phyloP scores from a whole-genome alignment of 2,797 vertebrate genomes.

The Chelon labrosus region DNA sequence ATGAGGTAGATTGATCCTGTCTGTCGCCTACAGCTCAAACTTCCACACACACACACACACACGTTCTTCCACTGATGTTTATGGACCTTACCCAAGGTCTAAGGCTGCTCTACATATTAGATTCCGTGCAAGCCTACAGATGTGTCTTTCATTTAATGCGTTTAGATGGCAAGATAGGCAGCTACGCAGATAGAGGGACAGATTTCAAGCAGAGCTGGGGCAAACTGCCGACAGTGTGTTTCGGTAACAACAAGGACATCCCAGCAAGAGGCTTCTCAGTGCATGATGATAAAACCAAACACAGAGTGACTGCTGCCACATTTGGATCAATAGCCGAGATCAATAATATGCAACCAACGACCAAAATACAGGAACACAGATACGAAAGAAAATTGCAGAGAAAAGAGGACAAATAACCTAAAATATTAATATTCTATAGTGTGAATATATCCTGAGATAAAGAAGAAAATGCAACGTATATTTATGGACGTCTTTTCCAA shows the following conservation, averaged over 20 bases:
- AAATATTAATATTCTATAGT: constrained; percentile 13
- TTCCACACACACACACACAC: not conserved
- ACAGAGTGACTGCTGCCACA: constrained; percentile 24
- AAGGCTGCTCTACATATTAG: not conserved
- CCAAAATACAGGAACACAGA: constrained; percentile 16
- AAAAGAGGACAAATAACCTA: constrained; percentile 42
- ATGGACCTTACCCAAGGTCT: constrained; percentile 29
- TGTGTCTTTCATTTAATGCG: constrained; percentile 21
- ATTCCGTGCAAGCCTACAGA: constrained; percentile 14
- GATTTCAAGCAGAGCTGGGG: constrained; percentile 17
- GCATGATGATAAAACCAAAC: constrained; percentile 27
- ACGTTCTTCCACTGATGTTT: constrained; percentile 14
- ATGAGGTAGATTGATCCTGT: constrained; percentile 53
- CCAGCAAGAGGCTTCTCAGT: constrained; percentile 23
- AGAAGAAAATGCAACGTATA: constrained; percentile 68
- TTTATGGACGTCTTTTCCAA: constrained; percentile 83
- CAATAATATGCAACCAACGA: constrained; percentile 29
- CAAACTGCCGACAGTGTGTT: constrained; percentile 25
- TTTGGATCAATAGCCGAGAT: constrained; percentile 43
- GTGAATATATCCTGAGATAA: constrained; percentile 44
- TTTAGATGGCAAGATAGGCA: constrained; percentile 3
- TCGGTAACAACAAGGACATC: constrained; percentile 24
- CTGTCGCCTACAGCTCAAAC: constrained; percentile 39
- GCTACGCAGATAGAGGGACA: not conserved
- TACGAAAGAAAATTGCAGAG: constrained; percentile 30